Evolutionary conservation across 2,113 vertebrate genomes (phyloP).

Genomic region (Otolemur garnettii): DNA sequence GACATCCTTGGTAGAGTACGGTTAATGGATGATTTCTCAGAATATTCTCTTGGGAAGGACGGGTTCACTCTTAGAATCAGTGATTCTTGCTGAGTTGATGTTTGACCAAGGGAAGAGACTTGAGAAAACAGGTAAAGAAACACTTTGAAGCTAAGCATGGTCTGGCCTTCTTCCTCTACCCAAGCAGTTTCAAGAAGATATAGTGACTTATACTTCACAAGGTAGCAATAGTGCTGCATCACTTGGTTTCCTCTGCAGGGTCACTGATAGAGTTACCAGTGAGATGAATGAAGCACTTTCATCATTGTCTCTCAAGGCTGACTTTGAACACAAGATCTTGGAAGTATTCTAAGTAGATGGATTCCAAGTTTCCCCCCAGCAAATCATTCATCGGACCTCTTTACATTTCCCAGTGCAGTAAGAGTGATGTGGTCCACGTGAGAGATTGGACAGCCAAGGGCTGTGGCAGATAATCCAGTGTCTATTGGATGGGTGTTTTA

Average conservation of each 20-base stretch:
- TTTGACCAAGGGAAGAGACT: neutral
- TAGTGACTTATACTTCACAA: neutral
- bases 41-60: neutral
- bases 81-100: neutral
- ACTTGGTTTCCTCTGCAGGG: neutral
- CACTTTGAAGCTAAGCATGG: neutral
- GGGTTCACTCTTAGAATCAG: neutral
- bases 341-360: neutral
- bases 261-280: neutral
- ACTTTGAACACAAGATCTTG: conserved; percentile 20
- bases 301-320: neutral
- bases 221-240: neutral
- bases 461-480: neutral
- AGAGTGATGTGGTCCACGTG: rapidly evolving
- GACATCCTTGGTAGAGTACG: too few species aligned
- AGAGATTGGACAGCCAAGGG: neutral
- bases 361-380: neutral
- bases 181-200: neutral
- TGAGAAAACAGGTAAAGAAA: neutral
- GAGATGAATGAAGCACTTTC: neutral
- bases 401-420: neutral
- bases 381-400: neutral
- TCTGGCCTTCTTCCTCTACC: neutral
- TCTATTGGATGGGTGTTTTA: neutral
- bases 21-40: neutral